These are phyloP conservation scores for Polia nebulosa DNA, from an alignment of 2,888 invertebrate species.

Conservation along the genomic window DNA sequence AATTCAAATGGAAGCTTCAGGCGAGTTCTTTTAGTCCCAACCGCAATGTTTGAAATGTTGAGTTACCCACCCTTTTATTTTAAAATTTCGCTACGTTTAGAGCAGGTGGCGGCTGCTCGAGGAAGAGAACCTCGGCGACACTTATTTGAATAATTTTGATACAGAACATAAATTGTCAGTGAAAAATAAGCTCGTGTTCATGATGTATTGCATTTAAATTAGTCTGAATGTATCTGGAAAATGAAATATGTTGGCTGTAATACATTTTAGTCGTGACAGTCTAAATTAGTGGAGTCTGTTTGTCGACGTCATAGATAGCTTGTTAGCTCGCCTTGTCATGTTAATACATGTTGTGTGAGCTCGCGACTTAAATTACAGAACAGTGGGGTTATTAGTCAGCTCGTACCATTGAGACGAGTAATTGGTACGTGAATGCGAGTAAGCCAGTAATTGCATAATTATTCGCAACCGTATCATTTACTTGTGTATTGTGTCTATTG, in stretches of 20 bases:
- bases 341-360: slow-evolving; percentile 72
- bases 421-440: slow-evolving; percentile 69
- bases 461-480: slow-evolving; percentile 63
- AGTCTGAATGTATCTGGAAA: slow-evolving; percentile 33
- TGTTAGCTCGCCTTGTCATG: slow-evolving; percentile 83
- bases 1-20: slow-evolving; percentile 80
- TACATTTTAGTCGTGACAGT: slow-evolving; percentile 59
- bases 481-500: slow-evolving; percentile 61
- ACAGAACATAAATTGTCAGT: slow-evolving; percentile 30
- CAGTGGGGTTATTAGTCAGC: slow-evolving; percentile 70
- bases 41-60: slow-evolving; percentile 58
- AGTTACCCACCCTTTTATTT: slow-evolving; percentile 56
- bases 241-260: slow-evolving; percentile 59
- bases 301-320: slow-evolving; percentile 68
- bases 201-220: slow-evolving; percentile 54
- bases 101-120: slow-evolving; percentile 24
- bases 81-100: slow-evolving; percentile 49
- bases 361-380: slow-evolving; percentile 68
- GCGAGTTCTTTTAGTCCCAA: slow-evolving; percentile 69
- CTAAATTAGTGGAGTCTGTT: slow-evolving; percentile 77
- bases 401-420: slow-evolving; percentile 68
- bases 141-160: slow-evolving; percentile 61
- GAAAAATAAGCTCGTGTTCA: slow-evolving; percentile 50
- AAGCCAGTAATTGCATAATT: slow-evolving; percentile 73
- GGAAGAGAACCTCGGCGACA: slow-evolving; percentile 34